Percentiles rank a stretch among this genome's conserved stretches.
These are phyloP conservation scores for Galerucella nymphaeae DNA, from an alignment of 2,888 invertebrate genomes.

Conservation along the genomic window DNA sequence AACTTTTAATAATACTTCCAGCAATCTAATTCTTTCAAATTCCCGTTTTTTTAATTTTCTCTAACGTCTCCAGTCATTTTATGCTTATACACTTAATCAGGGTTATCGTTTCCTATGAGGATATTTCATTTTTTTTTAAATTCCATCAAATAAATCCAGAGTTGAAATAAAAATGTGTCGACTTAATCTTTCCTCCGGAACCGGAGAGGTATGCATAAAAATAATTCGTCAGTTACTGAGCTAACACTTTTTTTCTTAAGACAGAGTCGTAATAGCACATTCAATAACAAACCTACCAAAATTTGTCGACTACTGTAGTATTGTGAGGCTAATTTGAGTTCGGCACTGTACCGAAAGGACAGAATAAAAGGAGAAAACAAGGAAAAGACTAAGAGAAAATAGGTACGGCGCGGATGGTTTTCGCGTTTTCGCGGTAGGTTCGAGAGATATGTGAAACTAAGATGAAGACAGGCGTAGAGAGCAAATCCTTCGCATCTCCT, in stretches of 20 bases:
- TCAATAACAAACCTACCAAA: not conserved
- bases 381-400: slow-evolving; percentile 15
- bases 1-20: not conserved
- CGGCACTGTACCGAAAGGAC: slow-evolving; percentile 1
- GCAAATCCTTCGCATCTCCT: slow-evolving; percentile 63
- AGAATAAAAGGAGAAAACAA: slow-evolving; percentile 8
- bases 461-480: slow-evolving; percentile 60
- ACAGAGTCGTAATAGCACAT: not conserved
- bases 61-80: not conserved
- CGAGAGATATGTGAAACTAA: slow-evolving; percentile 60
- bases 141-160: slow-evolving; percentile 28
- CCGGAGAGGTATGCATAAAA: slow-evolving; percentile 30
- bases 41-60: not conserved
- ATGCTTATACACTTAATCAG: slow-evolving; percentile 13
- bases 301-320: not conserved
- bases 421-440: slow-evolving; percentile 21
- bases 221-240: slow-evolving; percentile 36
- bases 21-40: slow-evolving; percentile 1
- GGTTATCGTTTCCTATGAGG: slow-evolving; percentile 8
- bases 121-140: slow-evolving; percentile 19
- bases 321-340: not conserved
- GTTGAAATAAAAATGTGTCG: slow-evolving; percentile 26
- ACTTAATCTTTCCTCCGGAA: slow-evolving; percentile 19
- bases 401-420: slow-evolving; percentile 26
- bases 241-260: slow-evolving; percentile 26